These are phyloP conservation scores for Deilephila elpenor DNA, from an alignment of 2,888 invertebrate genomes.

Conservation along the genomic window DNA sequence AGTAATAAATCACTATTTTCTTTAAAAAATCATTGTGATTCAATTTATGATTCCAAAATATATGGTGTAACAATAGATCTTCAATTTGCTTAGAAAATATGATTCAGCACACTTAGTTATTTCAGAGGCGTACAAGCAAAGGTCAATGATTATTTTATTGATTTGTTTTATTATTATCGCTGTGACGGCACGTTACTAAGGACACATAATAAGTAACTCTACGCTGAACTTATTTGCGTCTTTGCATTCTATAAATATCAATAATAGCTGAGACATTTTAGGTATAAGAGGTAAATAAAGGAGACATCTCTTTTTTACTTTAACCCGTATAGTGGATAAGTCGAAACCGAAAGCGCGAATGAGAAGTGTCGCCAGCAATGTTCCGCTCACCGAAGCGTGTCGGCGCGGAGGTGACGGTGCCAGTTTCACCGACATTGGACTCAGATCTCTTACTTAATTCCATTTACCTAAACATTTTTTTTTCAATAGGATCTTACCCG, in stretches of 20 bases:
- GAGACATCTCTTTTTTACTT: background rate
- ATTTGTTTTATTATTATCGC: constrained; percentile 22
- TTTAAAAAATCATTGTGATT: too few species aligned
- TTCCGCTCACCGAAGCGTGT: constrained; percentile 73
- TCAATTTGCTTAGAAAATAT: background rate
- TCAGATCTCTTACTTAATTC: constrained; percentile 69
- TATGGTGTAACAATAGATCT: too few species aligned
- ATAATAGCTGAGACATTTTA: too few species aligned
- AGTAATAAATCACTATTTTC: too few species aligned
- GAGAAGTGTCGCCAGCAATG: constrained; percentile 73
- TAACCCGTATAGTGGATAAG: constrained; percentile 25
- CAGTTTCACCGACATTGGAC: constrained; percentile 78
- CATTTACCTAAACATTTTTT: constrained; percentile 66
- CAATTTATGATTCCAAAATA: too few species aligned
- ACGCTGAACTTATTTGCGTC: background rate
- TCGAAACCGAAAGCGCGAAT: constrained; percentile 63
- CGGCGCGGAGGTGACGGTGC: constrained; percentile 55
- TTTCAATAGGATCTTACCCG: constrained; percentile 49
- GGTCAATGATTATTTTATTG: constrained; percentile 22
- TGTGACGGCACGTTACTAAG: constrained; percentile 3
- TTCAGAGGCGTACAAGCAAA: background rate
- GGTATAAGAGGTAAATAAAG: too few species aligned
- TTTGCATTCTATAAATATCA: background rate
- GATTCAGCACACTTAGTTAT: background rate
- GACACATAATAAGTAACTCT: constrained; percentile 15